These are phyloP conservation scores for Dysmachus trigonus DNA, from an alignment of 2,888 invertebrate species.

Conservation along the genomic window DNA sequence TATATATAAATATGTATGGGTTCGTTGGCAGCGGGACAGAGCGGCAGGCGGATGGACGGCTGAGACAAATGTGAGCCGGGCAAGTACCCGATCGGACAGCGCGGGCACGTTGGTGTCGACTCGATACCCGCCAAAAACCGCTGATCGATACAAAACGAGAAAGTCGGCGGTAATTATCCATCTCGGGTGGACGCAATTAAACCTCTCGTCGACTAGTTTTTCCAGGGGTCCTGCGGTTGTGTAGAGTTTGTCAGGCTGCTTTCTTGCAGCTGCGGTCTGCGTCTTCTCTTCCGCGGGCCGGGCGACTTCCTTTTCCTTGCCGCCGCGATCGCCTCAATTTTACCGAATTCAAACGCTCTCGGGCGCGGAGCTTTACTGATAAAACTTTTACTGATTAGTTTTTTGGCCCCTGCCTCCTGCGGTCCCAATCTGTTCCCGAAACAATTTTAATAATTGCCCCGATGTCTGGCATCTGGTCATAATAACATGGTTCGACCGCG, in stretches of 20 bases:
- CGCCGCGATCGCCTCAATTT: constrained; percentile 46
- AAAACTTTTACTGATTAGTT: constrained; percentile 49
- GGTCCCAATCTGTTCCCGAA: constrained; percentile 45
- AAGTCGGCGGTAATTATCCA: constrained; percentile 52
- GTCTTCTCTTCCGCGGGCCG: background rate
- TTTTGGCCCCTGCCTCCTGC: constrained; percentile 35
- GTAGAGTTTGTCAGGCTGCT: constrained; percentile 40
- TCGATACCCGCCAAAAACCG: constrained; percentile 35
- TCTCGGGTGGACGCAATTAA: constrained; percentile 54
- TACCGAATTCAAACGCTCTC: constrained; percentile 38
- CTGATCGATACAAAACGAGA: constrained; percentile 51
- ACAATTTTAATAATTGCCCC: constrained; percentile 51
- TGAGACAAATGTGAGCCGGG: constrained; percentile 5
- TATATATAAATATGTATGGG: constrained; percentile 54
- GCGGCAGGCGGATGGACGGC: background rate
- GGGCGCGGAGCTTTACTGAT: constrained; percentile 46
- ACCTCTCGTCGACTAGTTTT: constrained; percentile 53
- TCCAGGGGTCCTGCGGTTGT: constrained; percentile 46
- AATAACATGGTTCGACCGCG: constrained; percentile 47
- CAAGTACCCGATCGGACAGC: background rate
- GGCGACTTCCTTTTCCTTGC: constrained; percentile 4
- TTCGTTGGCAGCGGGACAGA: constrained; percentile 6
- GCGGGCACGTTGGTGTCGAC: constrained; percentile 9
- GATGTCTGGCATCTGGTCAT: constrained; percentile 51
- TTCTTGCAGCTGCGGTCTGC: constrained; percentile 9